Conservation (phyloP, 2,113 vertebrate species). For the Platichthys flesus region DNA sequence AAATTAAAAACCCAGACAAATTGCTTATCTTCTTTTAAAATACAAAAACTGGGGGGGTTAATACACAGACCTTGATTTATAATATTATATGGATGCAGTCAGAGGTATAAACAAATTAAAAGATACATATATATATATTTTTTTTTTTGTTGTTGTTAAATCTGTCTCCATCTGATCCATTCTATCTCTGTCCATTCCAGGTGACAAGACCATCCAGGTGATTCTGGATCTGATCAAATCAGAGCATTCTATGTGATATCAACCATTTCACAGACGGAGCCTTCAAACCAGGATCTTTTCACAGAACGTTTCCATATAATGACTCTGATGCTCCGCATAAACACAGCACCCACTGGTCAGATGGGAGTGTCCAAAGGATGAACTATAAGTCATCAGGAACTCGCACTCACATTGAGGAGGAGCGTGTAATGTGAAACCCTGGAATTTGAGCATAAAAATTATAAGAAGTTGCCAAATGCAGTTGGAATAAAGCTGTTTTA, state of each 20-base stretch:
- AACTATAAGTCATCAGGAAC: slow-evolving; percentile 3
- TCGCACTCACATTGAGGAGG: slow-evolving; percentile 55
- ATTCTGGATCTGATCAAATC: slow-evolving; percentile 93
- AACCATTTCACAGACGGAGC: slow-evolving; percentile 15
- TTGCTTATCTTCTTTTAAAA: too few relatives aligned
- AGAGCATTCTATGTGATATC: slow-evolving; percentile 82
- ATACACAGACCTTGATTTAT: too few relatives aligned
- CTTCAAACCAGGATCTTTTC: neutral
- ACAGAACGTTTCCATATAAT: neutral
- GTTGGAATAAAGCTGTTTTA: slow-evolving; percentile 45
- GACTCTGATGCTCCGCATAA: neutral
- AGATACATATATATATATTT: too few relatives aligned
- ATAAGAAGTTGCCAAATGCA: slow-evolving; percentile 15
- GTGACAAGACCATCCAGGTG: slow-evolving; percentile 90
- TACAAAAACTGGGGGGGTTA: too few relatives aligned
- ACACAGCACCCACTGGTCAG: neutral
- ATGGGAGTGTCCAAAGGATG: neutral
- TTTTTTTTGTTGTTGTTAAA: neutral
- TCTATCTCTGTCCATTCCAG: slow-evolving; percentile 70
- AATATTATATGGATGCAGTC: too few relatives aligned
- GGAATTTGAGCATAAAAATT: neutral
- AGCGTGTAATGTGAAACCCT: slow-evolving; percentile 32
- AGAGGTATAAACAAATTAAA: too few relatives aligned
- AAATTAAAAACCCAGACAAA: too few relatives aligned
- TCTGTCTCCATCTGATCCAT: slow-evolving; percentile 12